Evolutionary conservation across 2,113 vertebrate genomes (phyloP).

Genomic region (Nerophis lumbriciformis): DNA sequence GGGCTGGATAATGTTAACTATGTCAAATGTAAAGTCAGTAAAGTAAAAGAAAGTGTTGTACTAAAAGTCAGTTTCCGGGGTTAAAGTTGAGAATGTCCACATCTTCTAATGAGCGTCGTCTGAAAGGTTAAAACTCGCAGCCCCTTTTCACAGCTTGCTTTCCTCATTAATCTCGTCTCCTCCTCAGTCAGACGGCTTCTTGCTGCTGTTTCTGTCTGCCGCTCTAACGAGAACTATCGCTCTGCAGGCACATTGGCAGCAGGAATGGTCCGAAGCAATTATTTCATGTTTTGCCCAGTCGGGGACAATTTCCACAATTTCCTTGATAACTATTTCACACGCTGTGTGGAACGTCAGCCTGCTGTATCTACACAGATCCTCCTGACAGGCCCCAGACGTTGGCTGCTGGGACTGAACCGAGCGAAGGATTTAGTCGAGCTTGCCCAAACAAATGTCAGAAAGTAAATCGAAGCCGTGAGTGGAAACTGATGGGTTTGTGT

Average conservation of each 20-base stretch:
- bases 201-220: background rate
- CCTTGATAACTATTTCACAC: background rate
- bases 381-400: background rate
- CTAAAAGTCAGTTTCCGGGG: background rate
- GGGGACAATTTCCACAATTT: background rate
- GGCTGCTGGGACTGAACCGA: too few relatives aligned
- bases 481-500: too few relatives aligned
- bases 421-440: too few relatives aligned
- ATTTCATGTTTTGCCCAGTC: background rate
- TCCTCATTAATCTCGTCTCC: constrained; percentile 2
- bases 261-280: background rate
- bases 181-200: background rate
- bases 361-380: background rate
- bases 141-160: background rate
- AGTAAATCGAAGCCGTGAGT: too few relatives aligned
- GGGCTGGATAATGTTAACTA: too few relatives aligned
- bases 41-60: too few relatives aligned
- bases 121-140: background rate
- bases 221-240: background rate
- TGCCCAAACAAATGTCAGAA: too few relatives aligned
- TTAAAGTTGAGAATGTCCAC: background rate
- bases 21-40: too few relatives aligned
- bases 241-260: background rate
- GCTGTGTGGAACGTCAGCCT: background rate
- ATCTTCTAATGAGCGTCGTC: background rate